Evolutionary conservation across 2,888 invertebrate species (phyloP).

Genomic region (Cloeon dipterum): DNA sequence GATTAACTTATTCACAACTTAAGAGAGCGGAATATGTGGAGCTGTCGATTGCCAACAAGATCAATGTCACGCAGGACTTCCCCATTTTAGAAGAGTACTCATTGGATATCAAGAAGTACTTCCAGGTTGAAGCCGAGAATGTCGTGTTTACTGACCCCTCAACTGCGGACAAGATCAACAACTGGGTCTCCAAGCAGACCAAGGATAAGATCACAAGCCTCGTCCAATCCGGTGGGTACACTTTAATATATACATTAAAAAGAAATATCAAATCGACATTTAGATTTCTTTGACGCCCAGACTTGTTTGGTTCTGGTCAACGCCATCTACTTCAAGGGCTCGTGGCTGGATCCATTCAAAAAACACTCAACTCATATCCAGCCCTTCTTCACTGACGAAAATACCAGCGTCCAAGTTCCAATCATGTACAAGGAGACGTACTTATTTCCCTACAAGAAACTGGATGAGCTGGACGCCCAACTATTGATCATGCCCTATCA

Average conservation of each 20-base stretch:
- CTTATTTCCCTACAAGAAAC: constrained; percentile 1
- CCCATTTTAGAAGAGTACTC: constrained; percentile 27
- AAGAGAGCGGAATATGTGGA: not conserved
- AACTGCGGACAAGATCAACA: constrained; percentile 36
- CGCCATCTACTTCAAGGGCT: constrained; percentile 69
- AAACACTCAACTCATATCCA: constrained; percentile 24
- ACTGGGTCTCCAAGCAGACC: constrained; percentile 58
- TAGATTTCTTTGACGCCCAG: constrained; percentile 24
- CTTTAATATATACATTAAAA: too few relatives aligned
- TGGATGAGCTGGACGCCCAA: not conserved
- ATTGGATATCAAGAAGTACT: constrained; percentile 31
- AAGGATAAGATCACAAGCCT: constrained; percentile 60
- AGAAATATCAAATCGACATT: too few relatives aligned
- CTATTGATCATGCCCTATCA: not conserved
- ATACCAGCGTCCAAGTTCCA: not conserved
- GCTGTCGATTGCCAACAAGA: constrained; percentile 43
- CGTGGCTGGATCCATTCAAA: constrained; percentile 46
- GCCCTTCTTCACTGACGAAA: not conserved
- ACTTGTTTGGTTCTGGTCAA: constrained; percentile 56
- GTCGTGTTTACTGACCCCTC: constrained; percentile 34
- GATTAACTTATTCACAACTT: too few relatives aligned
- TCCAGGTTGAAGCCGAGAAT: constrained; percentile 34
- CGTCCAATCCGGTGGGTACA: constrained; percentile 26
- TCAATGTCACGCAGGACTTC: constrained; percentile 32
- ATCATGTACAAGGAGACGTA: not conserved